A percentile compares a stretch with the other conserved stretches of the same genome.
phyloP scores from a whole-genome alignment of 2,888 invertebrate genomes.

The Rhogogaster chlorosoma region DNA sequence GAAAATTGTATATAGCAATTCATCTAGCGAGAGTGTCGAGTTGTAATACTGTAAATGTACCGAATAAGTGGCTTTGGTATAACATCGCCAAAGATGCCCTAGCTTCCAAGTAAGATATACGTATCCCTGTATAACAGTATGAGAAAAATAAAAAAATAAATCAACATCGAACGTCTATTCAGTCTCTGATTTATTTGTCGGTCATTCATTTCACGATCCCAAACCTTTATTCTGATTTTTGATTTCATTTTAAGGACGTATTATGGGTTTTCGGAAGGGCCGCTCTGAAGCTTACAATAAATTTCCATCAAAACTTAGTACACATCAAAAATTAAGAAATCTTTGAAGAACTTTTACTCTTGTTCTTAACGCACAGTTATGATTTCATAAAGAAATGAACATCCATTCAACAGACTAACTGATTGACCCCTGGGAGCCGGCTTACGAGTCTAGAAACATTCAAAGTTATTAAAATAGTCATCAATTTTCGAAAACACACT shows the following conservation, averaged over 20 bases:
- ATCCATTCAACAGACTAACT: neutral
- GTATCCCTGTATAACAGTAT: constrained; percentile 6
- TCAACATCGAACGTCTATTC: constrained; percentile 14
- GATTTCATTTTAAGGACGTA: neutral
- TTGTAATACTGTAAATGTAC: neutral
- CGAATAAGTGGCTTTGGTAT: neutral
- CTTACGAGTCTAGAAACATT: neutral
- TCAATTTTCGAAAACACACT: neutral
- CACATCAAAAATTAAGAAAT: neutral
- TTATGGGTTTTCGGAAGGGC: neutral
- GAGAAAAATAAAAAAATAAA: constrained; percentile 9
- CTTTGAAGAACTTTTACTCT: neutral
- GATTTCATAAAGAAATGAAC: neutral
- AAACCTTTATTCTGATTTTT: neutral
- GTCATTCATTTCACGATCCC: constrained; percentile 12
- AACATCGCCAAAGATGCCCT: constrained; percentile 16
- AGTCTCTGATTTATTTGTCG: neutral
- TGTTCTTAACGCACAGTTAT: neutral
- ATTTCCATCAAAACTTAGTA: neutral
- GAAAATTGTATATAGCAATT: neutral
- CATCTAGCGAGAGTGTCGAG: neutral
- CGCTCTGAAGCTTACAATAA: neutral
- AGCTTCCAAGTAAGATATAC: constrained; percentile 1
- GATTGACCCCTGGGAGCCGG: neutral
- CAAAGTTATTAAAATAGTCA: neutral